Evolutionary conservation across 2,888 invertebrate species (phyloP), one percentile per base, ranked within the genome.

Genomic region (Corythucha ciliata): DNA sequence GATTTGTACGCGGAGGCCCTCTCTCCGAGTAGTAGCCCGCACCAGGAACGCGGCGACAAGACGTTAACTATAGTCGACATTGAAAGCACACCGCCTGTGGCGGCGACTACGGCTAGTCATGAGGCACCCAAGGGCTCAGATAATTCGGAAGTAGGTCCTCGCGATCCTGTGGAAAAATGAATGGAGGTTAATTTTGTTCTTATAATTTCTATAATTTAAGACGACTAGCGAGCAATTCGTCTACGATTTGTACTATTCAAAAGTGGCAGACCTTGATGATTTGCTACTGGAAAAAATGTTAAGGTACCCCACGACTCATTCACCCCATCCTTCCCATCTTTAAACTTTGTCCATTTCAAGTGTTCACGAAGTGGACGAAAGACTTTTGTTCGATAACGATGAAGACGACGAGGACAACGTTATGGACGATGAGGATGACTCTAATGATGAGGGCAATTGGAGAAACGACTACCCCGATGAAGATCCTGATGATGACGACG

Each of bases 171-270:
- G n/a, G n/a, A n/a, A n/a, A n/a, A n/a, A n/a, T n/a, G n/a, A n/a
- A n/a, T n/a, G n/a, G n/a, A n/a, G n/a, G 16, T 21, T 41, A 8
- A 21, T 41, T 8, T 8, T 21, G 41, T 7, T 21, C 22, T 41
- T 41, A 20, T 8, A 41, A 41, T 41, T 39, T 39, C 57, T 52
- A n/a, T n/a, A n/a, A 10, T 22, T 14, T 4, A 54, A 63, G 64
- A 10, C 62, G 62, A 46, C 40, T 56, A 62, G 62, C 26, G 65
- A 69, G 34, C 65, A 67, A 46, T 80, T 73, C 64, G 79, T 80
- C 6, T 80, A 78, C 58, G 80, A 80, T 66, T 68, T 80, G 24
- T 80, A 80, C 67, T 75, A 76, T 61, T 74, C 62, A 2, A 69
- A 69, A 57, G 70, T 70, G 18, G 69, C 71, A 57, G 69, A 74